phyloP scores from a whole-genome alignment of 2,113 vertebrate species.

The Proterorhinus semilunaris region DNA sequence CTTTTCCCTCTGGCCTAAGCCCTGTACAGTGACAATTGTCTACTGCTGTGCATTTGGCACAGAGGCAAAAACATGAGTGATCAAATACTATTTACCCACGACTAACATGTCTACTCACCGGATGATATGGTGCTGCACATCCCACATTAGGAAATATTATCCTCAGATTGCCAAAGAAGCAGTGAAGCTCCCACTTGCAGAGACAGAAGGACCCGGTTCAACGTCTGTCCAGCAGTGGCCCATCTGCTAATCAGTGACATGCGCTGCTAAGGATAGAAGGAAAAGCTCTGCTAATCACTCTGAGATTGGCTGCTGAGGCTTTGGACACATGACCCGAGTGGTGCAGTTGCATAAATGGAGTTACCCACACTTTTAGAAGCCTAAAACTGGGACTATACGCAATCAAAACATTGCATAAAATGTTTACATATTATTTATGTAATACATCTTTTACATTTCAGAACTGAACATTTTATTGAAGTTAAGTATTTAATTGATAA shows the following conservation, averaged over 20 bases:
- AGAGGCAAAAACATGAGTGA: neutral
- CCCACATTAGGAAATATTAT: conserved; percentile 14
- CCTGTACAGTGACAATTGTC: neutral
- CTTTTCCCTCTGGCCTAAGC: neutral
- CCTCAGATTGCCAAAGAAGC: conserved; percentile 25
- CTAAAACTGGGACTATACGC: conserved; percentile 31
- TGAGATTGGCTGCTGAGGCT: conserved; percentile 75
- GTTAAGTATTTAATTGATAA: no score
- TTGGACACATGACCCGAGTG: conserved; percentile 72
- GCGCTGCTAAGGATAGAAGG: conserved; percentile 84
- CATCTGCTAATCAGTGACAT: conserved; percentile 78
- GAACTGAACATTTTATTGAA: no score
- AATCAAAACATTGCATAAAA: neutral
- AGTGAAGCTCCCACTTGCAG: conserved; percentile 17
- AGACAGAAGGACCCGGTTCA: conserved; percentile 40
- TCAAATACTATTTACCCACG: neutral
- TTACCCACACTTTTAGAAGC: conserved; percentile 51
- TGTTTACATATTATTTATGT: no score
- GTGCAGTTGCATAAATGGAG: conserved; percentile 62
- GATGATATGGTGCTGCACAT: conserved; percentile 18
- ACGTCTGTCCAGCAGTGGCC: conserved; percentile 47
- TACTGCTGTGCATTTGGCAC: neutral
- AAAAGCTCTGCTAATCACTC: conserved; percentile 85
- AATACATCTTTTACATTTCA: no score
- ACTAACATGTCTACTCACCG: conserved; percentile 60